Conservation (phyloP, 2,797 vertebrate genomes). For the Bufotes viridis region DNA sequence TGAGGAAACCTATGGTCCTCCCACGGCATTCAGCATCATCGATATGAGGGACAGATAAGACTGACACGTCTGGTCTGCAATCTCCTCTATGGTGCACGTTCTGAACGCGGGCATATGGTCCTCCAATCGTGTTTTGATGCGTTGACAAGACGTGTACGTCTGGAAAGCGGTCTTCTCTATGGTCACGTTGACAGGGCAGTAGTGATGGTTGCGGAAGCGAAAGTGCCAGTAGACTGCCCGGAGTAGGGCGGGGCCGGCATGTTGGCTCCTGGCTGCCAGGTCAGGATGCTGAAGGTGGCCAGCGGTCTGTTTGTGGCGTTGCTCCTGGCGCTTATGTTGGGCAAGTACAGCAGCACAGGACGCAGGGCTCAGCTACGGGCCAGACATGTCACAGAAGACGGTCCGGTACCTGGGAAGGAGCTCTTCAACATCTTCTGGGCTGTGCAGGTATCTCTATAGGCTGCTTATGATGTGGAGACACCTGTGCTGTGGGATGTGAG, state of each 20-base stretch:
- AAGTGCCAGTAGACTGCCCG: neutral
- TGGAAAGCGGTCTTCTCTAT: neutral
- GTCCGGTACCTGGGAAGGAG: slow-evolving; percentile 74
- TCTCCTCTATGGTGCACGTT: neutral
- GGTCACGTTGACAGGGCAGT: neutral
- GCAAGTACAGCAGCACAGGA: slow-evolving; percentile 4
- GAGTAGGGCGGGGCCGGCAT: slow-evolving; percentile 15
- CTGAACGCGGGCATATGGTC: neutral
- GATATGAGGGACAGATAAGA: neutral
- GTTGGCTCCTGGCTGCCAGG: slow-evolving; percentile 30
- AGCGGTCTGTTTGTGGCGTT: slow-evolving; percentile 40
- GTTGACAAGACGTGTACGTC: neutral
- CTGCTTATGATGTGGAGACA: too few species aligned
- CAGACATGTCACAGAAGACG: neutral
- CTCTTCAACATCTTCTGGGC: slow-evolving; percentile 86
- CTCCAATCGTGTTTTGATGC: neutral
- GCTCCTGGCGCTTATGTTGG: too few species aligned
- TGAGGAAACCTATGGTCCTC: neutral
- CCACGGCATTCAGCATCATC: neutral
- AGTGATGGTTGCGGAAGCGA: slow-evolving; percentile 51
- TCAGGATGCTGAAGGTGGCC: slow-evolving; percentile 68
- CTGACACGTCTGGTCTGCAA: neutral
- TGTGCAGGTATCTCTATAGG: slow-evolving; percentile 80
- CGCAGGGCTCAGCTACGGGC: slow-evolving; percentile 27
- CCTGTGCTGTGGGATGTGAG: too few species aligned